A percentile compares a stretch with the other conserved stretches of the same genome.
These are phyloP conservation scores for Palloptera scutellata DNA, from an alignment of 2,888 invertebrate genomes.

Conservation along the genomic window DNA sequence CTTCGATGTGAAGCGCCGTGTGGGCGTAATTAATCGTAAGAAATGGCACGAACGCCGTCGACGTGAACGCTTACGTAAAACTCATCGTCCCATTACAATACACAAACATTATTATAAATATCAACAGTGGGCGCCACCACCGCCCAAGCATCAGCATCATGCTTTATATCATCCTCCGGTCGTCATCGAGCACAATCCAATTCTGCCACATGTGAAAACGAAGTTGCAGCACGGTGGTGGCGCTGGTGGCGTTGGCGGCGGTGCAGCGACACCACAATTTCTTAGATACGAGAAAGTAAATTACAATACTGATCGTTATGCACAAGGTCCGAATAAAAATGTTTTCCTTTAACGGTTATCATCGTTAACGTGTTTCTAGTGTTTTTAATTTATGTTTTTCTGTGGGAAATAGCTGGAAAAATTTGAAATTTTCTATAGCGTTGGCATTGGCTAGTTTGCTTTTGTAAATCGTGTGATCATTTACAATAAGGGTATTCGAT, in stretches of 20 bases:
- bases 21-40: slow-evolving; percentile 48
- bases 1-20: slow-evolving; percentile 54
- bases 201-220: neutral
- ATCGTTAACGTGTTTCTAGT: too few relatives aligned
- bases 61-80: slow-evolving; percentile 47
- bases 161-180: too few relatives aligned
- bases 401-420: too few relatives aligned
- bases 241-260: neutral
- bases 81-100: slow-evolving; percentile 54
- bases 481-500: too few relatives aligned
- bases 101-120: slow-evolving; percentile 58
- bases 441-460: too few relatives aligned
- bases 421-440: too few relatives aligned
- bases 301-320: neutral
- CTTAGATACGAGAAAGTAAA: slow-evolving; percentile 1
- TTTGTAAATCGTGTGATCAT: too few relatives aligned
- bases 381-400: too few relatives aligned
- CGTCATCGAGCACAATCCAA: neutral
- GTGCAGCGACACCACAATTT: neutral
- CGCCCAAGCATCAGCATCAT: slow-evolving; percentile 25
- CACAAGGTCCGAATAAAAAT: too few relatives aligned
- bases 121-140: slow-evolving; percentile 41
- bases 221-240: slow-evolving; percentile 4
- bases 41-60: slow-evolving; percentile 44
- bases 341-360: too few relatives aligned